Evolutionary conservation across 2,113 vertebrate genomes (phyloP).

Genomic region (Gulo gulo): DNA sequence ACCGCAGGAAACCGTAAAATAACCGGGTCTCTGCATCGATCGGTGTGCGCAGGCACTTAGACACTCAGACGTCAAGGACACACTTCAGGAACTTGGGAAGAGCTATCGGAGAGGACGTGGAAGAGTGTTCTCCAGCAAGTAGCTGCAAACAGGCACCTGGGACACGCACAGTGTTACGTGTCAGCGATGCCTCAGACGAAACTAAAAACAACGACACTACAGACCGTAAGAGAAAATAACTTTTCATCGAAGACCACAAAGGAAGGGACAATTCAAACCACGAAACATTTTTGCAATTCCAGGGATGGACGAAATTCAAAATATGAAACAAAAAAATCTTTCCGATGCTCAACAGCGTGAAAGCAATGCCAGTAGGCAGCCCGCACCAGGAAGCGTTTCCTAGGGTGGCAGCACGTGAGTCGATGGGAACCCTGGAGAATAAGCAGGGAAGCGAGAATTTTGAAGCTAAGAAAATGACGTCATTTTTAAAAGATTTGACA

Average conservation of each 20-base stretch:
- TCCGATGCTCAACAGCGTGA: neutral
- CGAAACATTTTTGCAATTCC: neutral
- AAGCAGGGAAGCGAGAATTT: neutral
- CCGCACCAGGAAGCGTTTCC: fast-evolving
- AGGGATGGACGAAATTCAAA: neutral
- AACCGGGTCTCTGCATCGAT: fast-evolving
- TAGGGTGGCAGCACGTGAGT: fast-evolving
- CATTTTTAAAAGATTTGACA: neutral
- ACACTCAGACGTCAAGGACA: too few relatives aligned
- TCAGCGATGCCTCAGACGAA: too few relatives aligned
- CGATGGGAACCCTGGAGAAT: fast-evolving
- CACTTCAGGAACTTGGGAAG: neutral
- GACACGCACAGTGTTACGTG: fast-evolving
- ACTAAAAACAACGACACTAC: too few relatives aligned
- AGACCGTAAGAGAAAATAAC: too few relatives aligned
- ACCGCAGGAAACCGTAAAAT: fast-evolving
- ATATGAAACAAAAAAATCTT: neutral
- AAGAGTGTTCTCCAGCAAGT: neutral
- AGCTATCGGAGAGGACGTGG: neutral
- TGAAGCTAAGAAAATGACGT: neutral
- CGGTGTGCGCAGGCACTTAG: fast-evolving
- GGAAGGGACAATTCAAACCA: neutral
- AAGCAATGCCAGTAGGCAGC: fast-evolving
- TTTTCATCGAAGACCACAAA: neutral
- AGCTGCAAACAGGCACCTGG: neutral